Base-by-base conservation (phyloP, 2,888 invertebrate genomes). In the Eupeodes latifasciatus region DNA sequence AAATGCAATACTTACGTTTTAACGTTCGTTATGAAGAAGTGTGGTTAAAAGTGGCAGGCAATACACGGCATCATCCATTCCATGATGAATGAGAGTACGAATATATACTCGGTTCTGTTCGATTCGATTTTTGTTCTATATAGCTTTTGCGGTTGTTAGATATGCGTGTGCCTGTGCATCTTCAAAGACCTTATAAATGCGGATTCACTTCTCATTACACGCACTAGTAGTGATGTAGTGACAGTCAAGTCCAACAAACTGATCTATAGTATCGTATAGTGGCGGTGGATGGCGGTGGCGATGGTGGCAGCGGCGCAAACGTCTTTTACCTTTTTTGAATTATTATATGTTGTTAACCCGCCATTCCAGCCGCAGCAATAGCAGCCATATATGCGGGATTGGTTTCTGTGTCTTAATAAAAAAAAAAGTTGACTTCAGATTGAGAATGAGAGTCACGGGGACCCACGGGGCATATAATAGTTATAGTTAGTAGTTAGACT, bases 181-280 rank as follows among this genome's bases (percentile, higher is more conserved):
- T 74, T 64, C 62, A 77, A 88, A 88, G 84, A 85, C 85, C 88
- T 84, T 81, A 85, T 78, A 88, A 88, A 85, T 71, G 85, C 77
- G 85, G 81, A 88, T 78, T 88, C 88, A 88, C 85, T 88, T 88
- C 88, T 75, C 75, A 88, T 88, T 88, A 88, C 85, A 88, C 81
- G 88, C 88, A 88, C 85, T 84, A 57, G 85, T 85, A 85, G 88
- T 84, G 87, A 76, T 82, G 86, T 85, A 72, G 76, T 76, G 78
- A 75, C 85, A 78, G 72, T 53, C 79, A 67, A 79, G 69, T 69
- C 75, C 61, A 67, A 81, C 81, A 86, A 77, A 80, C 59, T 59
- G 1, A 1, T 75, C 34, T 6, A 2, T 27, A 27, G 27, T 27
- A 27, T 27, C 2, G 27, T 3, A 27, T 9, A 9, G 40, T 40